These are phyloP conservation scores for Cyclopterus lumpus DNA, from an alignment of 2,797 vertebrate species.

Conservation along the genomic window DNA sequence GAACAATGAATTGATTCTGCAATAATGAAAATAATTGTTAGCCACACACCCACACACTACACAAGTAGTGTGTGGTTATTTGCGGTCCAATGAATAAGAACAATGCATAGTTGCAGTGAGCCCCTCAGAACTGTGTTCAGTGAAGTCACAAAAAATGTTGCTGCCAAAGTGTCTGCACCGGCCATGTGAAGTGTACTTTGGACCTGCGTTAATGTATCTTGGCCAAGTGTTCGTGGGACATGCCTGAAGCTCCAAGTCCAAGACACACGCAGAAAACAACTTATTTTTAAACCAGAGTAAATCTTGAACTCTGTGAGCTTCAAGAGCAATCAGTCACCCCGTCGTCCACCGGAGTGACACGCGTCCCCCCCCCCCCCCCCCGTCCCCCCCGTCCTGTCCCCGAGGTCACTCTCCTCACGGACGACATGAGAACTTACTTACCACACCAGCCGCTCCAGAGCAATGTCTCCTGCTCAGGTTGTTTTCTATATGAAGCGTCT, in stretches of 20 bases:
- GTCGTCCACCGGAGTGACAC: slow-evolving; percentile 32
- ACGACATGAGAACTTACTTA: slow-evolving; percentile 29
- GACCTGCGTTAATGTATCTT: slow-evolving; percentile 58
- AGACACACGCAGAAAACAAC: slow-evolving; percentile 42
- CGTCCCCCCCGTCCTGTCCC: background rate
- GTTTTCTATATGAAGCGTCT: slow-evolving; percentile 64
- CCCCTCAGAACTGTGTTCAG: slow-evolving; percentile 1
- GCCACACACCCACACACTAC: no score
- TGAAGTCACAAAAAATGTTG: slow-evolving; percentile 20
- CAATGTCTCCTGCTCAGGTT: slow-evolving; percentile 40
- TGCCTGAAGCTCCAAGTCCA: slow-evolving; percentile 40
- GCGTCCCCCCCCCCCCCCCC: background rate
- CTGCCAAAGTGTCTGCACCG: slow-evolving; percentile 32
- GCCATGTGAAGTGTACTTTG: slow-evolving; percentile 67
- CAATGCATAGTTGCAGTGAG: background rate
- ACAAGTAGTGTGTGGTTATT: background rate
- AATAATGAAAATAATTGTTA: background rate
- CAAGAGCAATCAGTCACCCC: slow-evolving; percentile 37
- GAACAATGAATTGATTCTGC: background rate
- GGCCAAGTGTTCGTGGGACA: slow-evolving; percentile 53
- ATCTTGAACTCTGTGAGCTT: slow-evolving; percentile 30
- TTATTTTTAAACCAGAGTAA: slow-evolving; percentile 11
- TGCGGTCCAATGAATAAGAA: background rate
- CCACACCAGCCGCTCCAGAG: slow-evolving; percentile 31
- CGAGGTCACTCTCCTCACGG: background rate